Percentiles rank a stretch among this genome's conserved stretches.
Conservation (phyloP, 2,113 vertebrate genomes). For the Synodontis membranacea region DNA sequence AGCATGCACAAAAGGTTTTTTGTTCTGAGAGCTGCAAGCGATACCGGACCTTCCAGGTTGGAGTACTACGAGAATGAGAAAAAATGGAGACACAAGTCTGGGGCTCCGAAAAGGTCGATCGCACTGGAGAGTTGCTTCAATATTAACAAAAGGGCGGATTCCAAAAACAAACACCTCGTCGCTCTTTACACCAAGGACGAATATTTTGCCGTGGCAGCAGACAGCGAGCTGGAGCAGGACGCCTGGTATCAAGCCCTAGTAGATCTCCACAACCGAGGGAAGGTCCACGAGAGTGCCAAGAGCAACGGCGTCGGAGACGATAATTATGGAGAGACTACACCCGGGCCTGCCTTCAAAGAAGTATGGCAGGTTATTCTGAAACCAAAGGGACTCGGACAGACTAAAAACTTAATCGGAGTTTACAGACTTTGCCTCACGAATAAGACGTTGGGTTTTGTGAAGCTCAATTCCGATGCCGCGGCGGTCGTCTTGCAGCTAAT, state of each 20-base stretch:
- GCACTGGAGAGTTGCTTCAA: conserved; percentile 88
- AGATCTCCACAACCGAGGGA: conserved; percentile 84
- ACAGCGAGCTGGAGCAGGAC: conserved; percentile 85
- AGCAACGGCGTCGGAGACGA: conserved; percentile 71
- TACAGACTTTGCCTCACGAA: conserved; percentile 89
- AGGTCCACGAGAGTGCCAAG: conserved; percentile 73
- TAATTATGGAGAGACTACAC: conserved; percentile 75
- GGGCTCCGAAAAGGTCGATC: conserved; percentile 86
- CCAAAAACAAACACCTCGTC: conserved; percentile 89
- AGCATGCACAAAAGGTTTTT: conserved; percentile 93
- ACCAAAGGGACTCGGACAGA: conserved; percentile 86
- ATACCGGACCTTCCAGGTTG: conserved; percentile 82
- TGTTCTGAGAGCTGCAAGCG: conserved; percentile 83
- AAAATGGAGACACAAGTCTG: conserved; percentile 90
- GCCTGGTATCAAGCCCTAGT: conserved; percentile 85
- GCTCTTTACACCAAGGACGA: conserved; percentile 89
- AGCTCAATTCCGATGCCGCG: conserved; percentile 85
- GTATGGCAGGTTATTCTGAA: conserved; percentile 92
- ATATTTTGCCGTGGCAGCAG: conserved; percentile 86
- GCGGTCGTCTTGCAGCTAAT: conserved; percentile 88
- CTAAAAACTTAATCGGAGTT: conserved; percentile 88
- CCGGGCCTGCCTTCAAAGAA: conserved; percentile 86
- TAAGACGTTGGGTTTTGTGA: conserved; percentile 89
- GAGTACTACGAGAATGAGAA: conserved; percentile 93
- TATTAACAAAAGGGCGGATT: conserved; percentile 90